Conservation (phyloP, 2,888 invertebrate genomes). For the Therioaphis trifolii region DNA sequence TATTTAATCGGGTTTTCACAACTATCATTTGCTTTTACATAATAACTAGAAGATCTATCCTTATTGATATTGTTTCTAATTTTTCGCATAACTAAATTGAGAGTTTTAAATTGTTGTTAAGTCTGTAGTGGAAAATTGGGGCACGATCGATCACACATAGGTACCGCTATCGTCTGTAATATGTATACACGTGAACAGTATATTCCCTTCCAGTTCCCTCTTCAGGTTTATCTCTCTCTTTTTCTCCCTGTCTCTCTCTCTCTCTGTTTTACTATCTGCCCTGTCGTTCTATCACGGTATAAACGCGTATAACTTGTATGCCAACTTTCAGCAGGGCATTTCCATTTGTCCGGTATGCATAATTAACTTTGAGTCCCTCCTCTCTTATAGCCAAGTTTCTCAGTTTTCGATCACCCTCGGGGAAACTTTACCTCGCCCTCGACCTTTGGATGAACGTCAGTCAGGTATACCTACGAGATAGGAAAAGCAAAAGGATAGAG, state of each 20-base stretch:
- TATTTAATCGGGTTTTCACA: neutral
- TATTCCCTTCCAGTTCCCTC: neutral
- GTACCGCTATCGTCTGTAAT: constrained; percentile 28
- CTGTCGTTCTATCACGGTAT: constrained; percentile 1
- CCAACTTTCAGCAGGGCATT: constrained; percentile 47
- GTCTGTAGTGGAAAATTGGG: neutral
- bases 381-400: constrained; percentile 31
- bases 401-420: constrained; percentile 50
- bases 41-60: neutral
- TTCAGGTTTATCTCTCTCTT: constrained; percentile 28
- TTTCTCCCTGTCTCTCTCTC: neutral
- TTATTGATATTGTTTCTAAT: neutral
- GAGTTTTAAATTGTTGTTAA: neutral
- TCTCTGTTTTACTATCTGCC: constrained; percentile 17
- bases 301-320: constrained; percentile 46
- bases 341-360: constrained; percentile 60
- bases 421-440: constrained; percentile 33
- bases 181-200: neutral
- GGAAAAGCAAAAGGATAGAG: neutral
- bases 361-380: constrained; percentile 47
- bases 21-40: too few relatives aligned
- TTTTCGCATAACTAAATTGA: neutral
- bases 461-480: neutral
- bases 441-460: constrained; percentile 46
- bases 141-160: constrained; percentile 37